A percentile compares a stretch with the other conserved stretches of the same genome.
phyloP scores from a whole-genome alignment of 2,888 invertebrate species.

The Drosophila ezoana region DNA sequence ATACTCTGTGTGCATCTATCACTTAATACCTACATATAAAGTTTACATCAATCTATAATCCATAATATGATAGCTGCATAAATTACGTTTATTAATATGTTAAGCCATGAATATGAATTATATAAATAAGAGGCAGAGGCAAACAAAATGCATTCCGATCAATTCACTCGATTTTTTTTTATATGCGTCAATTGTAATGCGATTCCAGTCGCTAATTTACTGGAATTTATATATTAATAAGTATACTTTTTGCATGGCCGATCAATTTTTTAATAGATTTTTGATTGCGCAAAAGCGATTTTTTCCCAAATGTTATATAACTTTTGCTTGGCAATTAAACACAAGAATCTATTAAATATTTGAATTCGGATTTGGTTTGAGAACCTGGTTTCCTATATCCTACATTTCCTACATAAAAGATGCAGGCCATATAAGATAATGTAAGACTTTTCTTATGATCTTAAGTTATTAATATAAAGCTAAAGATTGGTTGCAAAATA shows the following conservation, averaged over 20 bases:
- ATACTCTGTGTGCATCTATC: conserved; percentile 18
- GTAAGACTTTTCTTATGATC: no score
- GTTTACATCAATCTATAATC: conserved; percentile 24
- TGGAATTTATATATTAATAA: conserved; percentile 16
- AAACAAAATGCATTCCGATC: conserved; percentile 6
- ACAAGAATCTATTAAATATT: no score
- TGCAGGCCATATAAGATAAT: no score
- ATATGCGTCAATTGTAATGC: conserved; percentile 17
- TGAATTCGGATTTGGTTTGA: no score
- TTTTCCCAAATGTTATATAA: no score
- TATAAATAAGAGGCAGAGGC: not conserved
- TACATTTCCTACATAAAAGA: no score
- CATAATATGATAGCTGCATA: conserved; percentile 33
- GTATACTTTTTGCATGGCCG: not conserved
- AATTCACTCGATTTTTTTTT: conserved; percentile 34
- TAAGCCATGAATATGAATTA: conserved; percentile 44
- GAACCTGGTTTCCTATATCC: no score
- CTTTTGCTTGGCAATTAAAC: no score
- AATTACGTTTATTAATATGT: conserved; percentile 34
- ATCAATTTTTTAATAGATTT: conserved; percentile 14
- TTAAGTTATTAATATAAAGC: no score
- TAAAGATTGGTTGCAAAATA: no score
- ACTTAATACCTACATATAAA: not conserved
- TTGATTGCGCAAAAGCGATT: not conserved
- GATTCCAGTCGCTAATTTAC: conserved; percentile 31